Evolutionary conservation across 2,113 vertebrate species (phyloP).

Genomic region (Dipodomys merriami): DNA sequence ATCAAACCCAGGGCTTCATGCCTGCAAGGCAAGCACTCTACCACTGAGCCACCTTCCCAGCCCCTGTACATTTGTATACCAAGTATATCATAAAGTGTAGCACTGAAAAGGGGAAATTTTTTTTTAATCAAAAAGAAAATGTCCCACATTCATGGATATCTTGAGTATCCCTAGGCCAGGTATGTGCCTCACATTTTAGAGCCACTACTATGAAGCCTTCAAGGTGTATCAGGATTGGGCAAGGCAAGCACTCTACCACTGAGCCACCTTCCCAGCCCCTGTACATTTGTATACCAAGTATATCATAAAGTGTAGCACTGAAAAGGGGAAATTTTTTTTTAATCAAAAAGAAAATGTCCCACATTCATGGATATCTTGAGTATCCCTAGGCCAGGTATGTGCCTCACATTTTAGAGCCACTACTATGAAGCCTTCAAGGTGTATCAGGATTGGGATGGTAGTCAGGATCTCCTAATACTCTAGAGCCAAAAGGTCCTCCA

Average conservation of each 20-base stretch:
- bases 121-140: constrained; percentile 12
- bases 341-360: not conserved
- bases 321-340: not conserved
- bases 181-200: not conserved
- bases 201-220: not conserved
- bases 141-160: not conserved
- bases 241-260: no score
- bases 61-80: no score
- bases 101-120: not conserved
- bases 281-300: not conserved
- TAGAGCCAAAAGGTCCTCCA: not conserved
- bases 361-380: not conserved
- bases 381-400: not conserved
- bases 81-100: constrained; percentile 36
- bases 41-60: no score
- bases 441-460: not conserved
- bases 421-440: not conserved
- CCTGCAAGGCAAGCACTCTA: no score
- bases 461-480: not conserved
- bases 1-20: no score
- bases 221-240: not conserved
- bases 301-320: constrained; percentile 18
- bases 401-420: not conserved
- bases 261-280: no score
- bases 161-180: not conserved